Conservation (phyloP, 2,797 vertebrate genomes). For the Acrossocheilus fasciatus region DNA sequence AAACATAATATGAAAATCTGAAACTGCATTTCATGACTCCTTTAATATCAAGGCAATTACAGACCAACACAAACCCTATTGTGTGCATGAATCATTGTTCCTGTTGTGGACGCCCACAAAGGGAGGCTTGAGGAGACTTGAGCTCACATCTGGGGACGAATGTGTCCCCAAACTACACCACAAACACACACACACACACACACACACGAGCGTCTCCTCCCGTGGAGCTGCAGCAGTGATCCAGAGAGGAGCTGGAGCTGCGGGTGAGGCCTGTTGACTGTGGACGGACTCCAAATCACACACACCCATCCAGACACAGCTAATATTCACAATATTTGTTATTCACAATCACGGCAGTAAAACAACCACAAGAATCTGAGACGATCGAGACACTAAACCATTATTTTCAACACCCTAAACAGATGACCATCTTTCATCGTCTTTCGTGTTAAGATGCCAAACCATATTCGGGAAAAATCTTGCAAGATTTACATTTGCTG, state of each 20-base stretch:
- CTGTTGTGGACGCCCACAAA: slow-evolving; percentile 1
- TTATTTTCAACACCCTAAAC: neutral
- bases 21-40: neutral
- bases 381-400: neutral
- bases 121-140: neutral
- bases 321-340: slow-evolving; percentile 21
- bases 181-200: neutral
- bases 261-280: slow-evolving; percentile 68
- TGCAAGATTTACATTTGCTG: neutral
- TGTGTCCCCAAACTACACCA: neutral
- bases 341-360: slow-evolving; percentile 5
- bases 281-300: slow-evolving; percentile 70
- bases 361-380: slow-evolving; percentile 6
- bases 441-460: neutral
- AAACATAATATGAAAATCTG: neutral
- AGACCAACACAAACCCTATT: neutral
- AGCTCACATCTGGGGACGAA: neutral
- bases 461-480: neutral
- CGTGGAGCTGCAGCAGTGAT: slow-evolving; percentile 49
- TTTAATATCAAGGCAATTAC: neutral
- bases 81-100: slow-evolving; percentile 6
- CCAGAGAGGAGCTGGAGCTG: slow-evolving; percentile 53
- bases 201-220: neutral
- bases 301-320: slow-evolving; percentile 51
- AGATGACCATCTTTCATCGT: neutral